Conservation (phyloP, 2,888 invertebrate genomes). For the Lamellibrachia columna region DNA sequence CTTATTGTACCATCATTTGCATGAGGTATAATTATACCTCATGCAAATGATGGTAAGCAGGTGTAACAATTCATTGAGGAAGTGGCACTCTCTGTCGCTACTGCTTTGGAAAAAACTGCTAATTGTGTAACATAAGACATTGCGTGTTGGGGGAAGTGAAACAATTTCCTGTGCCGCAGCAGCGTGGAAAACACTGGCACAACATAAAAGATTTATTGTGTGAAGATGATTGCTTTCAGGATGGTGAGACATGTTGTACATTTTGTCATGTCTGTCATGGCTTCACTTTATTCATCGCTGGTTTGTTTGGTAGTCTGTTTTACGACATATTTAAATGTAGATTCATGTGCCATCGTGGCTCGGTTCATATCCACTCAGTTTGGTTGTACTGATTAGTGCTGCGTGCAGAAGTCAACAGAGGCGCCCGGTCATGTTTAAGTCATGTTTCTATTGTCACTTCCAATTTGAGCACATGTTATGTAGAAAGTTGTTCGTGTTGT, state of each 20-base stretch:
- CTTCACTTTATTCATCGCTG: neutral
- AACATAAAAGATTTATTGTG: neutral
- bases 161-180: neutral
- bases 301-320: neutral
- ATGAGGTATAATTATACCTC: too few relatives aligned
- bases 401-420: neutral
- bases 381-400: too few relatives aligned
- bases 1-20: too few relatives aligned
- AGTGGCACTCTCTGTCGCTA: neutral
- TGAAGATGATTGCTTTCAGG: neutral
- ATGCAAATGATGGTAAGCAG: neutral
- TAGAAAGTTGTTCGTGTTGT: neutral
- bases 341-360: neutral
- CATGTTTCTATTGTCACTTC: neutral
- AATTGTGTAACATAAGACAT: conserved; percentile 11
- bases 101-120: neutral
- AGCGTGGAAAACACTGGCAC: neutral
- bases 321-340: neutral
- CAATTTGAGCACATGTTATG: neutral
- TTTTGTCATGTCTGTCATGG: neutral
- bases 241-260: too few relatives aligned
- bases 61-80: neutral
- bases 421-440: neutral
- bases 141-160: neutral
- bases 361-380: too few relatives aligned